Evolutionary conservation across 2,797 vertebrate species (phyloP).

Genomic region (Gephyroberyx darwinii): DNA sequence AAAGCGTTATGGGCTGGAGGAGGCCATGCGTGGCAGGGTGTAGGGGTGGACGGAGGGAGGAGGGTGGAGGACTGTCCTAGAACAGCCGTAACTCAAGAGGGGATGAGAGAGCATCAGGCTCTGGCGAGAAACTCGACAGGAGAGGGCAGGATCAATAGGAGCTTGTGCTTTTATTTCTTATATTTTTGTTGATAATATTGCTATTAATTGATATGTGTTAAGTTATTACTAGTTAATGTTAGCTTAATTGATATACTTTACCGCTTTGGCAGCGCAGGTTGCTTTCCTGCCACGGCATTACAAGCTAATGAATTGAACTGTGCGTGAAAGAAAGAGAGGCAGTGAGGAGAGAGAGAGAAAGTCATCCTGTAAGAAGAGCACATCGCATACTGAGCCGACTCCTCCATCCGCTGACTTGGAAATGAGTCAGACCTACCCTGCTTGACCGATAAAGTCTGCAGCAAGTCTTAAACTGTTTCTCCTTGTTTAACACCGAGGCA

Average conservation of each 20-base stretch:
- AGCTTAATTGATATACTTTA: slow-evolving; percentile 61
- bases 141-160: slow-evolving; percentile 3
- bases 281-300: slow-evolving; percentile 32
- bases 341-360: slow-evolving; percentile 27
- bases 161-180: slow-evolving; percentile 9
- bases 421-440: slow-evolving; percentile 68
- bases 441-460: slow-evolving; percentile 71
- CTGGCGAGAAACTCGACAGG: no score
- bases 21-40: slow-evolving; percentile 77
- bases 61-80: slow-evolving; percentile 32
- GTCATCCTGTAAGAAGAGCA: slow-evolving; percentile 55
- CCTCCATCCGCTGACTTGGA: slow-evolving; percentile 66
- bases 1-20: slow-evolving; percentile 75
- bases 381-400: slow-evolving; percentile 62
- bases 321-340: slow-evolving; percentile 56
- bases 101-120: background rate
- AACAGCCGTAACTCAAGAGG: slow-evolving; percentile 39
- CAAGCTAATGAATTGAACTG: slow-evolving; percentile 69
- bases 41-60: slow-evolving; percentile 23
- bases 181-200: slow-evolving; percentile 36
- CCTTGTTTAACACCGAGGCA: slow-evolving; percentile 72
- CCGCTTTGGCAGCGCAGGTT: slow-evolving; percentile 38
- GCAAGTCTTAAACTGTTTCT: slow-evolving; percentile 69
- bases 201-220: slow-evolving; percentile 20
- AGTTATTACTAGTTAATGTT: slow-evolving; percentile 54